Conservation (phyloP, 2,113 vertebrate genomes). For the Rousettus leschenaultii region DNA sequence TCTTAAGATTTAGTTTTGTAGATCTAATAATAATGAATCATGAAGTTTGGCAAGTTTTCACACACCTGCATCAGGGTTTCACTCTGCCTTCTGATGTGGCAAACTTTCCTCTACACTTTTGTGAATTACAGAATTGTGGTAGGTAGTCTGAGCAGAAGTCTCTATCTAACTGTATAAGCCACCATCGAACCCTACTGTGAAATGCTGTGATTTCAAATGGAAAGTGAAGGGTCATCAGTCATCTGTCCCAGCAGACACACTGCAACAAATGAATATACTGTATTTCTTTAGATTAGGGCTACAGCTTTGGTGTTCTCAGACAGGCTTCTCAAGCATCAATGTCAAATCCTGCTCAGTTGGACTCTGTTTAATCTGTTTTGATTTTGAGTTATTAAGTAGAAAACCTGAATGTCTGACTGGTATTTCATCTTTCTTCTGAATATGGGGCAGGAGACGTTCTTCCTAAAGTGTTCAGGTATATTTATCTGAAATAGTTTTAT, state of each 20-base stretch:
- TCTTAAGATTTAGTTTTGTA: neutral
- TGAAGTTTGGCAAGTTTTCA: neutral
- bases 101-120: neutral
- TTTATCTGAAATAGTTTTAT: neutral
- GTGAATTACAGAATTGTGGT: neutral
- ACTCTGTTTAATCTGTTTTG: neutral
- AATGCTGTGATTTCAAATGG: neutral
- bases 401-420: neutral
- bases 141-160: neutral
- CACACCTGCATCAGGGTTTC: fast-evolving
- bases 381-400: constrained; percentile 44
- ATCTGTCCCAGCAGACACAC: neutral
- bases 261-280: neutral
- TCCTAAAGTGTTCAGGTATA: neutral
- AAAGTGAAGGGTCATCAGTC: neutral
- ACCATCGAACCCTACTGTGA: neutral
- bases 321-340: neutral
- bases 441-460: neutral
- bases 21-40: neutral
- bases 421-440: constrained; percentile 25
- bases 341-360: neutral
- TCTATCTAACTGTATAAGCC: neutral
- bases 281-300: neutral
- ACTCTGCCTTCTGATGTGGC: fast-evolving
- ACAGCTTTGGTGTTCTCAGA: neutral